Evolutionary conservation across 1,140 invertebrate genomes (phyloP), one percentile per base, ranked within the genome.

Genomic region (Musca domestica): DNA sequence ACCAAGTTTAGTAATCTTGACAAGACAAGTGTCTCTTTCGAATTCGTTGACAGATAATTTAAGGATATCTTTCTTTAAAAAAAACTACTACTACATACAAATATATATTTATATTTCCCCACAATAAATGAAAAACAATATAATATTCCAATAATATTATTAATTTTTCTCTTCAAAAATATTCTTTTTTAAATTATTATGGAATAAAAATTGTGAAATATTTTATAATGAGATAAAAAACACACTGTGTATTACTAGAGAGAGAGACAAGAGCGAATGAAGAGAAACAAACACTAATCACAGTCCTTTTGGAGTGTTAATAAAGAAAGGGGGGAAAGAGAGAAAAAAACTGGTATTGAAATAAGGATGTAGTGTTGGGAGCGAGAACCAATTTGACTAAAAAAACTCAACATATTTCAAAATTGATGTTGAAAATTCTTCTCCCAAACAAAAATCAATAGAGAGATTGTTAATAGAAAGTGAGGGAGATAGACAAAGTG

Each of bases 241-340:
- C 3, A 10, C 10, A 2, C 6, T 41, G 2, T 41, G 34, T 12
- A 41, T 41, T 41, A 41, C 34, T 5, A 41, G 12, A 41, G 34
- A 41, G 12, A 41, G 34, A 41, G 34, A 41, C 34, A 41, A 41
- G 12, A 41, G 34, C 34, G 4, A 41, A 64, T 4, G 22, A 22
- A 64, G 22, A 64, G 20, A 20, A 48, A 48, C 25, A 23, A 64
- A 64, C 41, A 64, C 48, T 65, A 48, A 61, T 61, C 56, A 61
- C 56, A 61, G 56, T 61, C 56, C 56, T 20, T 5, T 61, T 61
- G 56, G 56, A 61, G 30, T 61, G 56, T 61, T 61, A 61, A 61
- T 61, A 61, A 7, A 41, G 19, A 17, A 20, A 19, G 19, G 6
- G 9, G 17, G 20, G 17, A 61, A 30, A 9, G 54, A 12, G 12